A percentile compares a stretch with the other conserved stretches of the same genome.
Evolutionary conservation across 2,888 invertebrate species (phyloP).

Genomic region (Heteromurus nitidus): DNA sequence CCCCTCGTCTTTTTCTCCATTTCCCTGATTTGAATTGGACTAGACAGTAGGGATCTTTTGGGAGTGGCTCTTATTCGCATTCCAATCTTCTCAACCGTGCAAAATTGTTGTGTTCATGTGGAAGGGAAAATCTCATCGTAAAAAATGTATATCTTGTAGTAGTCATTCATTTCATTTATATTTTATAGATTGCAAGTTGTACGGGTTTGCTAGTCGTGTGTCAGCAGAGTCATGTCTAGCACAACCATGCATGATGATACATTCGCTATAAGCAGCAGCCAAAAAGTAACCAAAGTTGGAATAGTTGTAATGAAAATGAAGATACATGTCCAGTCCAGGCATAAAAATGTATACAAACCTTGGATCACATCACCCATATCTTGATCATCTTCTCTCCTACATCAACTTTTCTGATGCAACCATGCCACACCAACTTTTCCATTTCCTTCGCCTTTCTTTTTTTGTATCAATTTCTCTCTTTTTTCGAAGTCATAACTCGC

Average conservation of each 20-base stretch:
- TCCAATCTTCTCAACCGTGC: too few relatives aligned
- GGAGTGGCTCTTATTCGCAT: too few relatives aligned
- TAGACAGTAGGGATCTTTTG: too few relatives aligned
- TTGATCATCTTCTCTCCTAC: too few relatives aligned
- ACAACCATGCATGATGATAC: background rate
- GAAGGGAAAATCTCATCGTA: too few relatives aligned
- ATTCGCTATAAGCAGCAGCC: background rate
- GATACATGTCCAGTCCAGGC: background rate
- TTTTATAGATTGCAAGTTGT: background rate
- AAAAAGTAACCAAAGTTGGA: background rate
- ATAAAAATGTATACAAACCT: background rate
- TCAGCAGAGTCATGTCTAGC: background rate
- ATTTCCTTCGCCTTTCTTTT: background rate
- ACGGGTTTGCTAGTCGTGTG: background rate
- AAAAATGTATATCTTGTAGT: too few relatives aligned
- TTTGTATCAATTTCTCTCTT: background rate
- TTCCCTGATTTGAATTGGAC: too few relatives aligned
- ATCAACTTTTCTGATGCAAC: too few relatives aligned
- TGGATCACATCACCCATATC: background rate
- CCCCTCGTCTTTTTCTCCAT: too few relatives aligned
- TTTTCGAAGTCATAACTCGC: background rate
- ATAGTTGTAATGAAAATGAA: background rate
- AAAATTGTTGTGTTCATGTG: too few relatives aligned
- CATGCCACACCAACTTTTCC: conserved; percentile 12
- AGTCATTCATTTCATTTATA: too few relatives aligned